Conservation (phyloP, 1,140 invertebrate genomes). For the Drosophila gunungcola region DNA sequence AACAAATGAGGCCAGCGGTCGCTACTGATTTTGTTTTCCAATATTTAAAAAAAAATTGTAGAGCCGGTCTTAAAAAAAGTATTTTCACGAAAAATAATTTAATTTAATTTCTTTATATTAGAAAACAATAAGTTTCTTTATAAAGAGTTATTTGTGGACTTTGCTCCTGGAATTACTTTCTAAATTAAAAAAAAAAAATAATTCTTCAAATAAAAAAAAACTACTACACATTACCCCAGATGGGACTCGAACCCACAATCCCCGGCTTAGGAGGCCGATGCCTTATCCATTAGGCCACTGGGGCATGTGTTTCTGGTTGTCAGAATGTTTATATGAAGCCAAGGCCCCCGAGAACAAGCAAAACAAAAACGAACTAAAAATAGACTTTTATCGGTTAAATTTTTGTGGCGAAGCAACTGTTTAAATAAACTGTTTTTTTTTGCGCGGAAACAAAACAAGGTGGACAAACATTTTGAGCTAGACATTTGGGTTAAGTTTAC, state of each 20-base stretch:
- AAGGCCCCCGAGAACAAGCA: neutral
- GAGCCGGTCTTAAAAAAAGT: too few species aligned
- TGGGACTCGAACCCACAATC: slow-evolving; percentile 50
- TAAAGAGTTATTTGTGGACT: too few species aligned
- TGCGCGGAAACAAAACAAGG: neutral
- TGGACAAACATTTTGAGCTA: neutral
- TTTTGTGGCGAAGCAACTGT: slow-evolving; percentile 14
- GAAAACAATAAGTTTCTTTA: too few species aligned
- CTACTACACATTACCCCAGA: slow-evolving; percentile 28
- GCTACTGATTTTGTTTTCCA: neutral
- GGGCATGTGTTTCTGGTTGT: neutral
- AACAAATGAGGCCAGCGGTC: slow-evolving; percentile 17
- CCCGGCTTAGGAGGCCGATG: slow-evolving; percentile 46
- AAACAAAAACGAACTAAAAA: slow-evolving; percentile 3
- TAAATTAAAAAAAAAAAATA: neutral
- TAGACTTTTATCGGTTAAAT: neutral
- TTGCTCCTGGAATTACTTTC: too few species aligned
- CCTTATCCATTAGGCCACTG: slow-evolving; percentile 55
- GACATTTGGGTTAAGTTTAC: slow-evolving; percentile 8
- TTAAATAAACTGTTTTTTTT: slow-evolving; percentile 6
- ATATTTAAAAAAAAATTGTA: too few species aligned
- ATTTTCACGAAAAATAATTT: too few species aligned
- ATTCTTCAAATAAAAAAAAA: slow-evolving; percentile 2
- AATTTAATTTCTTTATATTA: too few species aligned
- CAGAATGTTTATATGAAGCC: neutral